Conservation (phyloP, 2,797 vertebrate species). For the Pyrocephalus nanus region DNA sequence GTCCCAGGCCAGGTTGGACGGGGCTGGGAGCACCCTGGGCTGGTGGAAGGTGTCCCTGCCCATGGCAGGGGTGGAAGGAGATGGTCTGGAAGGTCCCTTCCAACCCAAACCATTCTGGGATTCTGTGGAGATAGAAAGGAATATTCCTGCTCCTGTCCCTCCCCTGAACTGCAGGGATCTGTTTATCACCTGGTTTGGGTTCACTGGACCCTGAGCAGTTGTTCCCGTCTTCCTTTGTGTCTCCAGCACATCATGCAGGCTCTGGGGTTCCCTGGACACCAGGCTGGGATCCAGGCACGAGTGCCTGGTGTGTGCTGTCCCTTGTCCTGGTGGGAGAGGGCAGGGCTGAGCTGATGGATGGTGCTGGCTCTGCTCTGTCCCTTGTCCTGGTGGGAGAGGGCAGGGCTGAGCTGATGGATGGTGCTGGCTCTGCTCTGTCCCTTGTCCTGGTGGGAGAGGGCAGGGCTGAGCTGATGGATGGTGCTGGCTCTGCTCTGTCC, state of each 20-base stretch:
- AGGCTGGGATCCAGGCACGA: background rate
- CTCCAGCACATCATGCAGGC: background rate
- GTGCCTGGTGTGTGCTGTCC: background rate
- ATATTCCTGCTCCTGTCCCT: background rate
- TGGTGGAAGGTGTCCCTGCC: background rate
- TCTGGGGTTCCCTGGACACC: rapidly evolving
- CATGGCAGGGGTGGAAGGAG: background rate
- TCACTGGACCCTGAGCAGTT: background rate
- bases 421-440: too few species aligned
- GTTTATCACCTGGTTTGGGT: background rate
- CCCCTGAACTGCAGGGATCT: background rate
- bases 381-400: too few species aligned
- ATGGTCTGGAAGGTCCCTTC: background rate
- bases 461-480: too few species aligned
- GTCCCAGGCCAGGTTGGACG: background rate
- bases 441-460: too few species aligned
- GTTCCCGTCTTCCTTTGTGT: background rate
- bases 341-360: too few species aligned
- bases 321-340: background rate
- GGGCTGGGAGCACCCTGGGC: background rate
- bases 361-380: background rate
- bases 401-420: too few species aligned
- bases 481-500: background rate
- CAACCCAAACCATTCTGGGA: background rate
- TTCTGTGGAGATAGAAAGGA: background rate